phyloP scores from a whole-genome alignment of 2,888 invertebrate genomes.

The Zaprionus bogoriensis region DNA sequence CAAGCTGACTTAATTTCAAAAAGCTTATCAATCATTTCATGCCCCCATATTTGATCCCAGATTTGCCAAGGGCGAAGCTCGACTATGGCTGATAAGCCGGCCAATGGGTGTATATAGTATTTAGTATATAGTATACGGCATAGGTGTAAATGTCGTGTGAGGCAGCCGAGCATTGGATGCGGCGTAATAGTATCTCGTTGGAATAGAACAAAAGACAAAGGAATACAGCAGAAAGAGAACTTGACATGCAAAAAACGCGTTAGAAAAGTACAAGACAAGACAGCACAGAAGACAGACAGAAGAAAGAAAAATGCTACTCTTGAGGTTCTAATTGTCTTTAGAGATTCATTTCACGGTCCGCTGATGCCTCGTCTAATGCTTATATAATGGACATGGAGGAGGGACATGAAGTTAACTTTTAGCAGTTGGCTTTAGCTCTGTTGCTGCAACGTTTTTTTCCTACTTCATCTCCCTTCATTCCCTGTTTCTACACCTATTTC shows the following conservation, averaged over 20 bases:
- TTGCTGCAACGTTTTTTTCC: constrained; percentile 10
- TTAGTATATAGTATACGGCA: not conserved
- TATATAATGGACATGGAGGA: constrained; percentile 45
- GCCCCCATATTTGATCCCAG: constrained; percentile 45
- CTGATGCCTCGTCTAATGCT: constrained; percentile 39
- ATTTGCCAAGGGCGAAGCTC: constrained; percentile 37
- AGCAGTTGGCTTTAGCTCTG: constrained; percentile 23
- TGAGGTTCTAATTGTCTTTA: constrained; percentile 51
- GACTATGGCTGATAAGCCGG: constrained; percentile 43
- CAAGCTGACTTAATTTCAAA: not conserved
- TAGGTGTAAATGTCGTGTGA: not conserved
- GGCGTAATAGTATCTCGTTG: constrained; percentile 66
- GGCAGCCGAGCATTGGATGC: constrained; percentile 63
- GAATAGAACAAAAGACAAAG: constrained; percentile 31
- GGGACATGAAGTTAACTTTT: too few species aligned
- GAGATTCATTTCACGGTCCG: constrained; percentile 70
- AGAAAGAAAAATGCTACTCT: constrained; percentile 26
- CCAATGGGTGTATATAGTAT: constrained; percentile 1
- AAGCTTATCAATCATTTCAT: constrained; percentile 47
- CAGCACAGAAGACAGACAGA: too few species aligned
- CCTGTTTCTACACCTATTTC: not conserved
- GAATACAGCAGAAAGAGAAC: constrained; percentile 13
- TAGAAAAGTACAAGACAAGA: not conserved
- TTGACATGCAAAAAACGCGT: constrained; percentile 53
- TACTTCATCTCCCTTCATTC: not conserved